These are phyloP conservation scores for Pitta sordida DNA, from an alignment of 2,113 vertebrate species.

Conservation along the genomic window DNA sequence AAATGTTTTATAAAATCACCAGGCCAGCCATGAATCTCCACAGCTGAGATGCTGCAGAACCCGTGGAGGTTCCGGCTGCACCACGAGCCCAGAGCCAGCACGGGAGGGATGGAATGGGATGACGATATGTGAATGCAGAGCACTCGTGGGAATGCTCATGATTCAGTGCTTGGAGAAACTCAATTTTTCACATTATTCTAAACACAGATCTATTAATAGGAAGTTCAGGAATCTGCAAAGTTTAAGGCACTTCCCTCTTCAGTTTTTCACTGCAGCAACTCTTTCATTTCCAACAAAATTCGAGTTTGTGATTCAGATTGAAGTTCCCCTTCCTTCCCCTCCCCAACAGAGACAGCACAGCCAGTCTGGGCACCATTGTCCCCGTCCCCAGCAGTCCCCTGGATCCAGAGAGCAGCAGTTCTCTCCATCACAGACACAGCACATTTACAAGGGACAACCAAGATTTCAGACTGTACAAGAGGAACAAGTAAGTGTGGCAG, in stretches of 20 bases:
- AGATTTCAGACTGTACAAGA: neutral
- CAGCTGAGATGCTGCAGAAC: conserved; percentile 28
- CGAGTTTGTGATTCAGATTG: neutral
- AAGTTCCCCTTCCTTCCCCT: neutral
- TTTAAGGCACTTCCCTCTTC: conserved; percentile 16
- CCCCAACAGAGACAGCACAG: neutral
- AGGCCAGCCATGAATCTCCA: conserved; percentile 61
- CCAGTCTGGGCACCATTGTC: neutral
- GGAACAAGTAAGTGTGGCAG: neutral
- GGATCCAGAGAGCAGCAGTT: neutral
- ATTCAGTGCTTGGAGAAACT: conserved; percentile 25
- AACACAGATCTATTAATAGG: conserved; percentile 35
- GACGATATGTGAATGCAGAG: neutral
- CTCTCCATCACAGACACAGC: neutral
- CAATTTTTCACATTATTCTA: conserved; percentile 39
- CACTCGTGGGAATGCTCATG: neutral
- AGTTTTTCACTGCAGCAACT: neutral
- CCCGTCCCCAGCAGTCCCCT: neutral
- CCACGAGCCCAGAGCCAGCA: neutral
- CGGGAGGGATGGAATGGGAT: neutral
- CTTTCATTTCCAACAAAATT: neutral
- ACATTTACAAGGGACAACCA: neutral
- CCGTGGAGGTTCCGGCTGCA: neutral
- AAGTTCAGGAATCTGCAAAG: conserved; percentile 46
- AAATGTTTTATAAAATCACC: conserved; percentile 70